Evolutionary conservation across 2,113 vertebrate genomes (phyloP).

Genomic region (Tetraodon nigroviridis): DNA sequence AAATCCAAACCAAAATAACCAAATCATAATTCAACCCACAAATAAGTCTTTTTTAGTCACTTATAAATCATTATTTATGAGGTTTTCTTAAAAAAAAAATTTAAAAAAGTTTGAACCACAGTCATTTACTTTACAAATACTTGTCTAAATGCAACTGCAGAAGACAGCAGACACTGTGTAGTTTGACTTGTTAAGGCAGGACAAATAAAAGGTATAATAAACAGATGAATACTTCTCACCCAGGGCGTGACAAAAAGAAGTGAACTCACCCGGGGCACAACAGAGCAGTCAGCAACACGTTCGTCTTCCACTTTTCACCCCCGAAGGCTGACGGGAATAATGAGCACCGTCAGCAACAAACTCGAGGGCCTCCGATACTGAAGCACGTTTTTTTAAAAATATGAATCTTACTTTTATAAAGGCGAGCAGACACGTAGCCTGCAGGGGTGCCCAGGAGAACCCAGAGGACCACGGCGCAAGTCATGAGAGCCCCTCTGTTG

Average conservation of each 20-base stretch:
- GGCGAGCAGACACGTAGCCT: slow-evolving; percentile 88
- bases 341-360: slow-evolving; percentile 30
- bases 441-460: slow-evolving; percentile 95
- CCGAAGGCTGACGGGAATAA: slow-evolving; percentile 82
- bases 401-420: slow-evolving; percentile 75
- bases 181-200: no score
- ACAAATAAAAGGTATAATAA: no score
- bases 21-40: no score
- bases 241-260: neutral
- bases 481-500: slow-evolving; percentile 97
- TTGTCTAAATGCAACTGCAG: no score
- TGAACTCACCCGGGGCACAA: slow-evolving; percentile 90
- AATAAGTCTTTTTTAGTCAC: no score
- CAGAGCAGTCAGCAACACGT: slow-evolving; percentile 93
- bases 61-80: no score
- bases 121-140: no score
- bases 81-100: no score
- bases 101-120: no score
- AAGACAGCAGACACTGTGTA: no score
- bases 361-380: neutral
- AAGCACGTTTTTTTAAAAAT: neutral
- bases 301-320: slow-evolving; percentile 99
- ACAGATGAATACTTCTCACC: no score
- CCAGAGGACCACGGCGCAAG: slow-evolving; percentile 96
- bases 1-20: no score